Base-by-base conservation (phyloP, 2,113 vertebrate genomes). In the Progne subis region DNA sequence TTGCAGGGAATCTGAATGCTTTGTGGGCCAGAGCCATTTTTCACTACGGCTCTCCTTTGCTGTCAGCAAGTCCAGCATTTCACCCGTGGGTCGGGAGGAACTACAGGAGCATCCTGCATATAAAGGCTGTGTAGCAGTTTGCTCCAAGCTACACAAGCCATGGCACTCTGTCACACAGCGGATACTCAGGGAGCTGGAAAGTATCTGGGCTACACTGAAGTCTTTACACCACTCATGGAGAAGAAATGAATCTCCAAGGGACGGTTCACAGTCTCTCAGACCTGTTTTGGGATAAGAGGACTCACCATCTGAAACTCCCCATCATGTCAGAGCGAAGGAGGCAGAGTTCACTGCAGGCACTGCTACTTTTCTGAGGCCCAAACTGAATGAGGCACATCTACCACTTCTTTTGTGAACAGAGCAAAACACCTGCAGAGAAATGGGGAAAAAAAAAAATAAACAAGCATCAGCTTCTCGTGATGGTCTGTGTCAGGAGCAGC, bases 81-180 rank as follows among this genome's bases (percentile, higher is more conserved):
- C 67, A 46, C 37, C 17, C 0, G 0, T 52, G 49, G 12, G 17
- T 68, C 53, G 31, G n/a, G 44, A n/a, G 87, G 52, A 85, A 71
- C 14, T 47, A 43, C 3, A 61, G 47, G 9, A 91, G 18, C 47
- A 71, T 67, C 24, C 52, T 78, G 43, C n/a, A 37, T 25, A 26
- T 23, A 68, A 82, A 71, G 44, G 26, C 41, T 68, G 17, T 37
- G 11, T 46, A 79, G 82, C 31, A 46, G 64, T 79, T 72, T 86
- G 8, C 14, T 47, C 14, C 5, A 26, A 60, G 41, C 23, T 65
- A 49, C 50, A 49, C 11, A 18, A 80, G 44, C 46, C 34, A 31
- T 1, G 6, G 34, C 56, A 70, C 14, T 70, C 47, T 64, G n/a
- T 75, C 25, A 78, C 29, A 55, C 13, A 17, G 9, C 21, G 26